Evolutionary conservation across 2,888 invertebrate species (phyloP), one percentile per base, ranked within the genome.

Genomic region (Acheta domesticus): DNA sequence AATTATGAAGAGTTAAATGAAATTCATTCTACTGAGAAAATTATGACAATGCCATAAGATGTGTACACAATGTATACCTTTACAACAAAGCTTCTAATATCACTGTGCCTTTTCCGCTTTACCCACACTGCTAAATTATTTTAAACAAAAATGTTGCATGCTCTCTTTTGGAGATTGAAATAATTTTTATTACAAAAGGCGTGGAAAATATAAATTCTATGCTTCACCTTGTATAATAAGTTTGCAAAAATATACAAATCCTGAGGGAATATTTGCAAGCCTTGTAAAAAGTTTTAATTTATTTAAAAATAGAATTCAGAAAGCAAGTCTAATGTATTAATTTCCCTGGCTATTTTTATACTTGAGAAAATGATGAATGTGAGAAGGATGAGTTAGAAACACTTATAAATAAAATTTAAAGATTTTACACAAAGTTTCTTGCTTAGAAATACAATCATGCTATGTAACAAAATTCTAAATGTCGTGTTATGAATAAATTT

Each of bases 41-140:
- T n/a, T 62, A 62, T 16, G 62, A 62, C 16, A n/a, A 14, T 62
- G n/a, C 36, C 62, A 62, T 62, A 62, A 36, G 4, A 62, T n/a
- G 62, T 62, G 62, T 62, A 62, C 62, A 62, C 16, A 19, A 62
- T 19, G n/a, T 62, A 36, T 62, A 62, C 48, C 48, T 76, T 49
- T 76, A 48, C 48, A 76, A 77, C 49, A 49, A 77, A 77, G 77
- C 77, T 77, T 77, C 77, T 77, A 77, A 77, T 21, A 48, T 50
- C 62, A 77, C 77, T 77, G 77, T 77, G 77, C 77, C 77, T 77
- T 77, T 77, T 77, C 50, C 2, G 77, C 77, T 77, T 77, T 77
- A 48, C n/a, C 21, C 62, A 19, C 76, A 76, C 48, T 76, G 76
- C 76, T 76, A n/a, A 19, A 75, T 76, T 76, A 23, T 76, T 76